phyloP scores from a whole-genome alignment of 2,888 invertebrate genomes.

The Periphyllus acericola region DNA sequence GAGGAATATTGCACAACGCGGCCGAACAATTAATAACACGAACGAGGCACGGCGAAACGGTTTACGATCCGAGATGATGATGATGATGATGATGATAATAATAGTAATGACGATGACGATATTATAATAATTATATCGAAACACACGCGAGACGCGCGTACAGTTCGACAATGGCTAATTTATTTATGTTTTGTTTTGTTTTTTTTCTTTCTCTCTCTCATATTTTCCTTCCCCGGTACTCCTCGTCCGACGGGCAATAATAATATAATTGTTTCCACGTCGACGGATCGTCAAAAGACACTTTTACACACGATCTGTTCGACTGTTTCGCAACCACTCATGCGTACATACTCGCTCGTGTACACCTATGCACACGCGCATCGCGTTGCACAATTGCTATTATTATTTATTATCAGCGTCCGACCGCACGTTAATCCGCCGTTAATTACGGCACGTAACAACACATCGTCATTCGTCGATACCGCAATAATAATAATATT shows the following conservation, averaged over 20 bases:
- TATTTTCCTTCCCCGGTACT: background rate
- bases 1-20: background rate
- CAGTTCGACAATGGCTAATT: background rate
- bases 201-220: background rate
- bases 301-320: slow-evolving; percentile 10
- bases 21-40: background rate
- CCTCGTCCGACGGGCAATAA: background rate
- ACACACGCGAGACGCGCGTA: background rate
- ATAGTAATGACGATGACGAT: no score
- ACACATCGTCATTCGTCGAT: background rate
- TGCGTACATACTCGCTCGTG: background rate
- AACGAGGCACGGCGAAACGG: slow-evolving; percentile 12
- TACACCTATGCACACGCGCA: background rate
- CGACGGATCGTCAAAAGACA: slow-evolving; percentile 28
- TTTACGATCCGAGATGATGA: slow-evolving; percentile 43
- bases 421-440: background rate
- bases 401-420: background rate
- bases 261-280: background rate
- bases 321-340: background rate
- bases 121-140: background rate
- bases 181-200: background rate
- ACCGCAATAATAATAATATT: no score
- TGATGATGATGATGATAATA: background rate
- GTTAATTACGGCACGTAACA: background rate
- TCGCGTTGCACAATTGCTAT: background rate